Evolutionary conservation across 1,140 invertebrate genomes (phyloP).

Genomic region (Eulimnadia texana): DNA sequence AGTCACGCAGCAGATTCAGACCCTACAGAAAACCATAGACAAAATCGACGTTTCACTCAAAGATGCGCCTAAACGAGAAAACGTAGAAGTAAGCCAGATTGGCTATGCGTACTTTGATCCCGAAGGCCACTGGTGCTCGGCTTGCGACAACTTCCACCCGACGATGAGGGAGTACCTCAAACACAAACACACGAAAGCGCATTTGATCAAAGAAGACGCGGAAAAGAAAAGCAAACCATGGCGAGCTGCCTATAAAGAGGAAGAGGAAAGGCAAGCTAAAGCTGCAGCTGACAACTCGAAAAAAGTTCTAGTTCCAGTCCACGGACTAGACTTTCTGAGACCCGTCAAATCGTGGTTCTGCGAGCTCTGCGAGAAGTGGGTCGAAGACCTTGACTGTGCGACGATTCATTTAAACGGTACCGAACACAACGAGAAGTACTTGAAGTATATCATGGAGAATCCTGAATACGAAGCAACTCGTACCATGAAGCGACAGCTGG

Average conservation of each 20-base stretch:
- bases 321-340: conserved; percentile 68
- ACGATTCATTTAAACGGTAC: conserved; percentile 65
- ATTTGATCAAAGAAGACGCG: conserved; percentile 37
- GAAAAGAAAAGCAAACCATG: not conserved
- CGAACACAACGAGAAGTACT: conserved; percentile 57
- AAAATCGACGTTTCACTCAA: not conserved
- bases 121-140: conserved; percentile 72
- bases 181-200: conserved; percentile 60
- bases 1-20: not conserved
- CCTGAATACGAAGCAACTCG: not conserved
- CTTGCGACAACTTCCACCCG: conserved; percentile 67
- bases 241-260: not conserved
- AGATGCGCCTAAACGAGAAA: not conserved
- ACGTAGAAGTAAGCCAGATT: not conserved
- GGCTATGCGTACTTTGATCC: conserved; percentile 65
- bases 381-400: conserved; percentile 71
- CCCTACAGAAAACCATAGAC: not conserved
- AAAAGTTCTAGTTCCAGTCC: conserved; percentile 19
- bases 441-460: conserved; percentile 35
- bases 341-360: conserved; percentile 78
- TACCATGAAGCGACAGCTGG: conserved; percentile 3
- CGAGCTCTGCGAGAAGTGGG: conserved; percentile 67
- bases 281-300: not conserved
- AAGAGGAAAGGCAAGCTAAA: not conserved
- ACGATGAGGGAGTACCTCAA: conserved; percentile 69